Percentiles rank a stretch among this genome's conserved stretches.
Conservation (phyloP, 2,113 vertebrate genomes). For the Parus major region DNA sequence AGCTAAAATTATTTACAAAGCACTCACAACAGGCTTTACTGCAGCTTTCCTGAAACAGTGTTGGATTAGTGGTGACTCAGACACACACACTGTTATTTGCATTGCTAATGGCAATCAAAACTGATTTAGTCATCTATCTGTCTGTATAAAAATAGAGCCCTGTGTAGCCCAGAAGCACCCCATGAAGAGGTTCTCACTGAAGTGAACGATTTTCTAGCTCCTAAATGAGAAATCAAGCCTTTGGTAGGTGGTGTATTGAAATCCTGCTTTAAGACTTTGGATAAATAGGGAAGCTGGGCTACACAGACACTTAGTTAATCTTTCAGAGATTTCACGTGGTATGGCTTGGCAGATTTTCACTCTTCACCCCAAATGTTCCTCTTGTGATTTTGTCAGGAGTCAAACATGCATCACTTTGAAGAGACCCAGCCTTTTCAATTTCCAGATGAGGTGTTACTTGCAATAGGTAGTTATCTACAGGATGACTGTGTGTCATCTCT, state of each 20-base stretch:
- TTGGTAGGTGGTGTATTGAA: not conserved
- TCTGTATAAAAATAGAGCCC: not conserved
- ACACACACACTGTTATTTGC: not conserved
- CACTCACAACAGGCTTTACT: not conserved
- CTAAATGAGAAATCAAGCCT: not conserved
- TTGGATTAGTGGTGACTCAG: not conserved
- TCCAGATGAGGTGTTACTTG: not conserved
- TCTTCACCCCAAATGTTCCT: not conserved
- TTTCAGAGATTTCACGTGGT: not conserved
- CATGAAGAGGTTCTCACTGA: not conserved
- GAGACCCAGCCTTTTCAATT: not conserved
- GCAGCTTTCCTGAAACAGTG: not conserved
- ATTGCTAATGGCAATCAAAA: not conserved
- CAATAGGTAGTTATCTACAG: not conserved
- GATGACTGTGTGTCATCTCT: fast-evolving
- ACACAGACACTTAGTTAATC: not conserved
- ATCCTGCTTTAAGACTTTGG: not conserved
- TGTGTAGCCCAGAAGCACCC: not conserved
- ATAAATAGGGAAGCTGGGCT: not conserved
- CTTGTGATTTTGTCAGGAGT: not conserved
- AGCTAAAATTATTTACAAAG: not conserved
- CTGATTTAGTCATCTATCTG: not conserved
- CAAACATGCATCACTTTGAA: not conserved
- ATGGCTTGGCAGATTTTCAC: not conserved
- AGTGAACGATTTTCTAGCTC: not conserved